phyloP scores from a whole-genome alignment of 2,888 invertebrate species.

The Agrilus cyanescens region DNA sequence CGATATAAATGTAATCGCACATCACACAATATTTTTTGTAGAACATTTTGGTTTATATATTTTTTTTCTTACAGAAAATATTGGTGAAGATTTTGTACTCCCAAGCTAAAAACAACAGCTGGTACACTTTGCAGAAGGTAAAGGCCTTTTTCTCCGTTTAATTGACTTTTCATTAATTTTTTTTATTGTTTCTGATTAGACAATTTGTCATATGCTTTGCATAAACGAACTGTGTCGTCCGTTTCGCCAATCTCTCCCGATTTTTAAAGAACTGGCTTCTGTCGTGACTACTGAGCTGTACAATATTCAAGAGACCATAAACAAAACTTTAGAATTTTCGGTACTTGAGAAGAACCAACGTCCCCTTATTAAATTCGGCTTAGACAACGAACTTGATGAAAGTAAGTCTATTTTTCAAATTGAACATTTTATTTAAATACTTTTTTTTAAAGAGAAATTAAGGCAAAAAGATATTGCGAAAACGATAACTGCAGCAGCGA shows the following conservation, averaged over 20 bases:
- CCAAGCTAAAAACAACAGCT: slow-evolving; percentile 51
- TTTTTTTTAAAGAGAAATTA: slow-evolving; percentile 47
- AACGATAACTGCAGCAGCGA: slow-evolving; percentile 59
- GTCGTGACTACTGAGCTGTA: slow-evolving; percentile 41
- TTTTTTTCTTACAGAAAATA: slow-evolving; percentile 44
- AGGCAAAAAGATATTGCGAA: slow-evolving; percentile 57
- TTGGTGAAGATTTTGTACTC: slow-evolving; percentile 50
- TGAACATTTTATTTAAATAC: slow-evolving; percentile 1
- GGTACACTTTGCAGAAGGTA: slow-evolving; percentile 61
- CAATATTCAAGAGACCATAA: slow-evolving; percentile 55
- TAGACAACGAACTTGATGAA: slow-evolving; percentile 64
- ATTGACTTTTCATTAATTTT: not conserved
- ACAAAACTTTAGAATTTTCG: slow-evolving; percentile 60
- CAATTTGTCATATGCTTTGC: slow-evolving; percentile 53
- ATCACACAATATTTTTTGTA: slow-evolving; percentile 2
- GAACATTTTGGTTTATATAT: not conserved
- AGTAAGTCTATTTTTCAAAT: slow-evolving; percentile 37
- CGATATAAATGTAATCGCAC: slow-evolving; percentile 45
- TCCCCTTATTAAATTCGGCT: slow-evolving; percentile 62
- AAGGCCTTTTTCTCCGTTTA: slow-evolving; percentile 13
- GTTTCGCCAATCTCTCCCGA: slow-evolving; percentile 36
- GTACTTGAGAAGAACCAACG: slow-evolving; percentile 47
- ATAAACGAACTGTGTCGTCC: slow-evolving; percentile 54
- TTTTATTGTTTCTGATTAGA: slow-evolving; percentile 36
- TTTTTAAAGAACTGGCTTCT: slow-evolving; percentile 41